Base-by-base conservation (phyloP, 1,140 invertebrate genomes). In the Macrostomum lignano region DNA sequence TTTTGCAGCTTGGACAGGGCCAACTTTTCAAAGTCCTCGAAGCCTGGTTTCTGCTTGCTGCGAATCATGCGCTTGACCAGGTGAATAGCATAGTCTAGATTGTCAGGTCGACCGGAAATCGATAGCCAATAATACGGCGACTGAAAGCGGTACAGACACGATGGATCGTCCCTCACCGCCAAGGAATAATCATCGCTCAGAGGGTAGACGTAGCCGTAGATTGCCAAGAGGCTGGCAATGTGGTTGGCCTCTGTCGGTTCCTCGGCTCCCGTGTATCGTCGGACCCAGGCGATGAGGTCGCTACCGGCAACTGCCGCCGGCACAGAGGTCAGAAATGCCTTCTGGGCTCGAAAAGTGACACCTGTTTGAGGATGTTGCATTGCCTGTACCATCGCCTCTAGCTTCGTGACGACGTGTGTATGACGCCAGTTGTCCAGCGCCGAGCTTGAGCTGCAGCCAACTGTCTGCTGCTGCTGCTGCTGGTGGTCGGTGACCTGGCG, bases 141-240 rank as follows among this genome's bases (percentile, higher is more conserved):
- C 69, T n/a, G n/a, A 67, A 88, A 88, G 53, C 79, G 71, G 63
- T 86, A 91, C 36, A 86, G 67, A 30, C 14, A 22, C 47, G 78
- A 79, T 51, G 73, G 75, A 58, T 91, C 79, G 60, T 86, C 79
- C 60, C 81, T 84, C 40, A 86, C 72, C 36, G 70, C 64, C 43
- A 82, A 65, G 54, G 68, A 76, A 63, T 78, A 81, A 31, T 69
- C 70, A 62, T 91, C 81, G 53, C 72, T 75, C 42, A 86, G 73
- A 42, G 81, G 81, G 61, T 86, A 88, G 65, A 84, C 79, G 63
- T 88, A 91, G 46, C 81, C 81, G 58, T 79, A 78, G 55, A 81
- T 73, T 61, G 78, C 86, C 43, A 91, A 66, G 55, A 82, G 72
- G 62, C 77, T 86, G 46, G 74, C 78, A 56, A 88, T 66, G 59